Evolutionary conservation across 1,140 invertebrate genomes (phyloP).

Genomic region (Reticulitermes speratus): DNA sequence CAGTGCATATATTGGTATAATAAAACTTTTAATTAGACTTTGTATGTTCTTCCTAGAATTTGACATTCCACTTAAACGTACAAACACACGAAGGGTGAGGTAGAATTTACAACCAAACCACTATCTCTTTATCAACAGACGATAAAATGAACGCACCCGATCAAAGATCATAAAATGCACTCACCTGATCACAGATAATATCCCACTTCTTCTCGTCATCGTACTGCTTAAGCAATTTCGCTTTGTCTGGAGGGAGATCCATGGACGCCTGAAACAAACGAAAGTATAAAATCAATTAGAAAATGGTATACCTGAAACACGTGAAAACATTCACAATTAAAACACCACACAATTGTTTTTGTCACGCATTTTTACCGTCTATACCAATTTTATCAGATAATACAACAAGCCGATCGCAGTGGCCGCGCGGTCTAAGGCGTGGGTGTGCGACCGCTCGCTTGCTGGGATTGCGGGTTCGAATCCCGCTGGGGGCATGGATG

Average conservation of each 20-base stretch:
- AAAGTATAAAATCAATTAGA: constrained; percentile 25
- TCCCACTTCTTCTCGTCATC: constrained; percentile 99
- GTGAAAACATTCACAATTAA: too few relatives aligned
- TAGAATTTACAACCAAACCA: neutral
- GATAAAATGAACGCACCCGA: constrained; percentile 64
- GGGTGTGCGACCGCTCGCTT: too few relatives aligned
- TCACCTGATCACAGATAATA: constrained; percentile 97
- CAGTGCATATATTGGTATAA: too few relatives aligned
- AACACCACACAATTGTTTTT: too few relatives aligned
- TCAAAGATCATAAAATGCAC: constrained; percentile 53
- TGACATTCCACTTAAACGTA: neutral
- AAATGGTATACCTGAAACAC: neutral
- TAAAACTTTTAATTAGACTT: too few relatives aligned
- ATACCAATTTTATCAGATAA: too few relatives aligned
- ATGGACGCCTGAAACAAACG: constrained; percentile 80
- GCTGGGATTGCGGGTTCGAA: too few relatives aligned
- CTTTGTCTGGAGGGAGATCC: constrained; percentile 98
- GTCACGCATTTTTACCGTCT: too few relatives aligned
- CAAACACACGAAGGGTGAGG: neutral
- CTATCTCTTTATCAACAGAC: neutral
- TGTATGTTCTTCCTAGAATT: neutral
- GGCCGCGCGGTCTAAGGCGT: too few relatives aligned
- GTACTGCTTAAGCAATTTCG: constrained; percentile 94
- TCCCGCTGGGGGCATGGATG: too few relatives aligned
- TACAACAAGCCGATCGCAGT: too few relatives aligned